Conservation (phyloP, 2,797 vertebrate genomes). For the Cephalopachus bancanus region DNA sequence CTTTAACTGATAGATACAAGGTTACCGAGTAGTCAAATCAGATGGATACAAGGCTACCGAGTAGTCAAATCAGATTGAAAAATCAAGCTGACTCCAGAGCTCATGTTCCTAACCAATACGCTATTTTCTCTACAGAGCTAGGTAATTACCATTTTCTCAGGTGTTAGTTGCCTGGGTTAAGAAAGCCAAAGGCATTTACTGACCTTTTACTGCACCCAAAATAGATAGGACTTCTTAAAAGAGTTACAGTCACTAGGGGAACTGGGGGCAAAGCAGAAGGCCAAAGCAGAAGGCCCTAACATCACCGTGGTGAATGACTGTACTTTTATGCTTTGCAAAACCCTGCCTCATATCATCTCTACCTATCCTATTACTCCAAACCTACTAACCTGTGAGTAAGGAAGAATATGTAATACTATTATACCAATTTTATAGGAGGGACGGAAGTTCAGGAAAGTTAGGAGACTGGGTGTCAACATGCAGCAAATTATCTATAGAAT, state of each 20-base stretch:
- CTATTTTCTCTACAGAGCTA: conserved; percentile 19
- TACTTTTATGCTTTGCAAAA: background rate
- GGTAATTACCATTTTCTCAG: background rate
- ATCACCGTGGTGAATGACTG: background rate
- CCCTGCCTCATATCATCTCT: background rate
- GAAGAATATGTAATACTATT: background rate
- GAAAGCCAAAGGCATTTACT: background rate
- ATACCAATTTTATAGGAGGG: background rate
- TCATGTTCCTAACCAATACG: background rate
- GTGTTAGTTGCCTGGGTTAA: background rate
- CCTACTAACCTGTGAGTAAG: background rate
- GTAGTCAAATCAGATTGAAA: background rate
- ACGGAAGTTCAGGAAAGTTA: background rate
- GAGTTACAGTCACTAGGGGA: background rate
- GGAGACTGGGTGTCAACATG: background rate
- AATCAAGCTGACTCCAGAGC: background rate
- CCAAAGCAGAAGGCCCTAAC: rapidly evolving
- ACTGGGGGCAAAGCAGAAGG: background rate
- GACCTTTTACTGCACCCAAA: background rate
- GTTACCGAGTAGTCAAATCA: background rate
- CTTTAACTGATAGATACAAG: background rate
- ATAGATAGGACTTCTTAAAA: background rate
- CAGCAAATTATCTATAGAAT: background rate
- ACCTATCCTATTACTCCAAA: background rate
- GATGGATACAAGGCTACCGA: background rate